phyloP scores from a whole-genome alignment of 2,797 vertebrate genomes.

The Australoheros facetus region DNA sequence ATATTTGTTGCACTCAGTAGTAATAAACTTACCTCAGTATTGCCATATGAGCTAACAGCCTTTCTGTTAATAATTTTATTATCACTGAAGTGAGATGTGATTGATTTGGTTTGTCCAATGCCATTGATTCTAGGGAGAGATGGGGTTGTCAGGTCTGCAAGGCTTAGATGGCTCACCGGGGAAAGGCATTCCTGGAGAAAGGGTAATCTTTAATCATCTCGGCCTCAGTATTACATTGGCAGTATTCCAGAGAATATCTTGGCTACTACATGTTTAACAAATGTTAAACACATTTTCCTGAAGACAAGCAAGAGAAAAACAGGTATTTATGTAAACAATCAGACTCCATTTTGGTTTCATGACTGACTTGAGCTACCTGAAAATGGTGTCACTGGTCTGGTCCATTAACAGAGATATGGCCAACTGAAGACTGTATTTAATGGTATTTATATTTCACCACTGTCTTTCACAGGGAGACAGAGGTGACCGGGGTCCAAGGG shows the following conservation, averaged over 20 bases:
- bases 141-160: slow-evolving; percentile 79
- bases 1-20: too few species aligned
- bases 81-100: too few species aligned
- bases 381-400: not conserved
- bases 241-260: not conserved
- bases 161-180: slow-evolving; percentile 81
- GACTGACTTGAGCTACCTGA: not conserved
- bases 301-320: too few species aligned
- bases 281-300: too few species aligned
- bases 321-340: too few species aligned
- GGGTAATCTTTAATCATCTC: slow-evolving; percentile 66
- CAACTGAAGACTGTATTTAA: not conserved
- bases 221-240: not conserved
- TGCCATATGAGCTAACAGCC: too few species aligned
- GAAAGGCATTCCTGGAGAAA: slow-evolving; percentile 84
- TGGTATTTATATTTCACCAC: not conserved
- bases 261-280: not conserved
- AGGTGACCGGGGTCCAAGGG: slow-evolving; percentile 85
- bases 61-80: too few species aligned
- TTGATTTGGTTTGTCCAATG: not conserved
- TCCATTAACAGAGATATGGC: too few species aligned
- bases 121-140: slow-evolving; percentile 78
- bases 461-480: slow-evolving; percentile 80
- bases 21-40: too few species aligned
- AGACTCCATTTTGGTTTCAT: not conserved